Evolutionary conservation across 2,113 vertebrate species (phyloP).

Genomic region (Rafetus swinhoei): DNA sequence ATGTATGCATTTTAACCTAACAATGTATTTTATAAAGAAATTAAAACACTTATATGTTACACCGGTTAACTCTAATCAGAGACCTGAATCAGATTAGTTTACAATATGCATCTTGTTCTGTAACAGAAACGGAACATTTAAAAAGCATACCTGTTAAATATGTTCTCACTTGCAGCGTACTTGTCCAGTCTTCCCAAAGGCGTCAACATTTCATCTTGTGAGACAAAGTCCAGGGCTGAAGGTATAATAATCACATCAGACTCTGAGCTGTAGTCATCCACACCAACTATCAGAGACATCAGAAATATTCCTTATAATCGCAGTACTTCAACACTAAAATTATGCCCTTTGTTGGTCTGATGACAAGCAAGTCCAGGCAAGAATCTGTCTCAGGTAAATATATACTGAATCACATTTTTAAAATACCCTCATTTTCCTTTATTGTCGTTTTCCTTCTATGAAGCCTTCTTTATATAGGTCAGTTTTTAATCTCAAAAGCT

Average conservation of each 20-base stretch:
- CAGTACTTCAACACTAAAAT: conserved; percentile 67
- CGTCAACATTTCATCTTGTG: conserved; percentile 95
- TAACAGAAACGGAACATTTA: neutral
- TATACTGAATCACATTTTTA: neutral
- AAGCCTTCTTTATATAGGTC: neutral
- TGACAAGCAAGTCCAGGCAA: conserved; percentile 26
- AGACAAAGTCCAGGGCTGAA: conserved; percentile 94
- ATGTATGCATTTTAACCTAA: neutral
- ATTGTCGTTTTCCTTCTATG: neutral
- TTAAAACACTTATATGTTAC: neutral
- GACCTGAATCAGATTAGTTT: neutral
- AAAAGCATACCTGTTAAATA: conserved; percentile 89
- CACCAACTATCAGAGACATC: conserved; percentile 92
- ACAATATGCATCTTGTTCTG: neutral
- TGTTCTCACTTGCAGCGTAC: conserved; percentile 92
- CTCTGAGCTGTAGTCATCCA: conserved; percentile 94
- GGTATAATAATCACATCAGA: conserved; percentile 93
- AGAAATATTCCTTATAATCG: conserved; percentile 84
- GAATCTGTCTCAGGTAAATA: neutral
- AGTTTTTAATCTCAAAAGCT: rapidly evolving
- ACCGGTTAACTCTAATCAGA: conserved; percentile 18
- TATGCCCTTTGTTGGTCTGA: conserved; percentile 52
- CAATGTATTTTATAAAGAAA: neutral
- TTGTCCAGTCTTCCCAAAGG: conserved; percentile 92
- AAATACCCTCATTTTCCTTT: neutral